These are phyloP conservation scores for Polydrusus cervinus DNA, from an alignment of 2,888 invertebrate species.

Conservation along the genomic window DNA sequence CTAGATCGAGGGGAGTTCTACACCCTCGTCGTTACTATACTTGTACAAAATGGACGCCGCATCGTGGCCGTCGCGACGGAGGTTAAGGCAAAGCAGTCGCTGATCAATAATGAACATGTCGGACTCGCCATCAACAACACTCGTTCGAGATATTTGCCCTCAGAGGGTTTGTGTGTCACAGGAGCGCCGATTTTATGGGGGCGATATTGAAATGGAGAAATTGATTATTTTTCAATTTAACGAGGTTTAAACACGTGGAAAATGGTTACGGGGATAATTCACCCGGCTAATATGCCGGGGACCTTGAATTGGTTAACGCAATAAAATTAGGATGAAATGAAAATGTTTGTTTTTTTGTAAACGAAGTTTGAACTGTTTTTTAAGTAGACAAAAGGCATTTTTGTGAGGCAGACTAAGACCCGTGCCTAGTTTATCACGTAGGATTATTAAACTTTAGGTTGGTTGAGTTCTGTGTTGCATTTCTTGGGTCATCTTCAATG, in stretches of 20 bases:
- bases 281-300: too few relatives aligned
- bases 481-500: too few relatives aligned
- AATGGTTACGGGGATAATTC: neutral
- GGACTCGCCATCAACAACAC: slow-evolving; percentile 66
- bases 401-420: too few relatives aligned
- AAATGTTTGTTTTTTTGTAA: too few relatives aligned
- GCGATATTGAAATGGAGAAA: slow-evolving; percentile 30
- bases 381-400: too few relatives aligned
- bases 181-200: slow-evolving; percentile 41
- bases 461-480: too few relatives aligned
- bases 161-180: slow-evolving; percentile 43
- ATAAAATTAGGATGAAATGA: too few relatives aligned
- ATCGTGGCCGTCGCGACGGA: slow-evolving; percentile 69
- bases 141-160: slow-evolving; percentile 62
- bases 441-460: too few relatives aligned
- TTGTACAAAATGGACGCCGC: slow-evolving; percentile 59
- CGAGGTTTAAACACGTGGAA: neutral
- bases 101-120: slow-evolving; percentile 71
- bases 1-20: slow-evolving; percentile 21
- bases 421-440: too few relatives aligned
- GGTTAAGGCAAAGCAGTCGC: slow-evolving; percentile 68
- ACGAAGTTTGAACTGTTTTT: too few relatives aligned
- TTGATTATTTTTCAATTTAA: slow-evolving; percentile 27
- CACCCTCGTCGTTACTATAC: slow-evolving; percentile 36
- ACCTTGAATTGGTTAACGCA: too few relatives aligned